phyloP scores from a whole-genome alignment of 2,113 vertebrate genomes.

The Alaudala cheleensis region DNA sequence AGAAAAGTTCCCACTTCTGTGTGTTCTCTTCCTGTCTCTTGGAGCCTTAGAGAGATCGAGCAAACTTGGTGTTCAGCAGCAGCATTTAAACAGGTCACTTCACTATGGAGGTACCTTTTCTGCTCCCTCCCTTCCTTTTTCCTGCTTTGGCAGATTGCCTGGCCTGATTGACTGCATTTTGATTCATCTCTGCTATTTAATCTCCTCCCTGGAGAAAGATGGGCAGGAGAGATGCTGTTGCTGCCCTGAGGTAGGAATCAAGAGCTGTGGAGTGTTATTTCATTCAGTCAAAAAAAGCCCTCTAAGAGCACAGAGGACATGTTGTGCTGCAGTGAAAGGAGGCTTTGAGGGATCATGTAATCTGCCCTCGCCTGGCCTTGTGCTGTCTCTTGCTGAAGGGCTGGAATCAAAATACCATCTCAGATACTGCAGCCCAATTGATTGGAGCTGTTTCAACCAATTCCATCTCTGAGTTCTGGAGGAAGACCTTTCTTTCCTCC shows the following conservation, averaged over 20 bases:
- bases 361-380: conserved; percentile 46
- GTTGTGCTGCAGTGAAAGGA: conserved; percentile 63
- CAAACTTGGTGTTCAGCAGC: neutral
- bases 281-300: conserved; percentile 40
- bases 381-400: conserved; percentile 26
- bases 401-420: conserved; percentile 55
- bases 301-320: conserved; percentile 40
- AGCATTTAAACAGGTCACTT: conserved; percentile 5
- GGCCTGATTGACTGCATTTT: conserved; percentile 13
- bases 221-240: conserved; percentile 32
- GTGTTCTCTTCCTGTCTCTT: neutral
- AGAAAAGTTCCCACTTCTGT: neutral
- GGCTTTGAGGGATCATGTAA: conserved; percentile 53
- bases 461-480: neutral
- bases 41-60: neutral
- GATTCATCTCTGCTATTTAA: conserved; percentile 30
- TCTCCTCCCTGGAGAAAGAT: conserved; percentile 48
- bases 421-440: neutral
- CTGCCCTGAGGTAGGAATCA: conserved; percentile 32
- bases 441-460: conserved; percentile 1
- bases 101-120: neutral
- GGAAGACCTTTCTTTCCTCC: neutral
- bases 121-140: neutral
- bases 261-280: conserved; percentile 59
- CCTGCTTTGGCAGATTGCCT: conserved; percentile 36